These are phyloP conservation scores for Struthidea cinerea DNA, from an alignment of 2,113 vertebrate genomes.

Conservation along the genomic window DNA sequence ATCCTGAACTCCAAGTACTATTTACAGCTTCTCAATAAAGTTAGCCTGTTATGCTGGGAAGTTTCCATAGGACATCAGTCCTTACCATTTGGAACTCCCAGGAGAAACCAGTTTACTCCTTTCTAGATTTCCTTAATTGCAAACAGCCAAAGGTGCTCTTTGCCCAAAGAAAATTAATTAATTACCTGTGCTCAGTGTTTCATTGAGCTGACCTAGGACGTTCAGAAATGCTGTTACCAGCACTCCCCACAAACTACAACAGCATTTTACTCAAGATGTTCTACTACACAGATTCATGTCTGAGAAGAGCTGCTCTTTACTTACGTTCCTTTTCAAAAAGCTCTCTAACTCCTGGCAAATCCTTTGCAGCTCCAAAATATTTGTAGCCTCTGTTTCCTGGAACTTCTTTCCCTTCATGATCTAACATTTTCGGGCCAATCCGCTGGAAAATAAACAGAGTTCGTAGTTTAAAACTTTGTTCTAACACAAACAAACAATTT, in stretches of 20 bases:
- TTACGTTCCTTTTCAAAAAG: conserved; percentile 96
- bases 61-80: neutral
- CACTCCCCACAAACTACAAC: neutral
- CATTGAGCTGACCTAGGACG: neutral
- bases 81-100: neutral
- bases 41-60: neutral
- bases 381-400: conserved; percentile 97
- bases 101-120: neutral
- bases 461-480: neutral
- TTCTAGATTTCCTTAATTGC: neutral
- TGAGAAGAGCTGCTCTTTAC: conserved; percentile 37
- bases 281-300: accelerated
- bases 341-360: conserved; percentile 92
- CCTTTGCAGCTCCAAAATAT: conserved; percentile 96
- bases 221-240: neutral
- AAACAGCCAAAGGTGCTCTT: neutral
- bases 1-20: neutral
- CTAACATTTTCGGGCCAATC: conserved; percentile 91
- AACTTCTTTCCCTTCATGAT: conserved; percentile 96
- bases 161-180: neutral
- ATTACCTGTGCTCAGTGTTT: neutral
- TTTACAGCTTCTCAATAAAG: neutral
- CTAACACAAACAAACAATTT: neutral
- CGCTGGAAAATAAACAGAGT: conserved; percentile 70
- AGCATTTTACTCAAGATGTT: neutral